A percentile compares a stretch with the other conserved stretches of the same genome.
phyloP scores from a whole-genome alignment of 2,797 vertebrate species.

The Scomberomorus guttatus region DNA sequence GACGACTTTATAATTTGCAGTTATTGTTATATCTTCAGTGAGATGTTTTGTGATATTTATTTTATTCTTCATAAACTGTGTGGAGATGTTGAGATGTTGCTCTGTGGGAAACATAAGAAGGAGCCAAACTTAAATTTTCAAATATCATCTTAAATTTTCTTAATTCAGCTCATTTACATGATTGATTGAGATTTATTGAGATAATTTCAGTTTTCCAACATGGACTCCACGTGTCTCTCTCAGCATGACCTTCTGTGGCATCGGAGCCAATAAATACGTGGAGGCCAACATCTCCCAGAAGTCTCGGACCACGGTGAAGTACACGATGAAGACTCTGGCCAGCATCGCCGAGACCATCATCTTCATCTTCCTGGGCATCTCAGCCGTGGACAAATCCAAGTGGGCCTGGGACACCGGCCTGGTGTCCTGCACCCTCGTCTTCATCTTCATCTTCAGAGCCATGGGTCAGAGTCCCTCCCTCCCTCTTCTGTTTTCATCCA shows the following conservation, averaged over 20 bases:
- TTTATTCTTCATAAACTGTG: too few relatives aligned
- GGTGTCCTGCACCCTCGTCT: constrained; percentile 93
- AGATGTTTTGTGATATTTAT: too few relatives aligned
- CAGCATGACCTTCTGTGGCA: constrained; percentile 96
- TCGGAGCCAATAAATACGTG: constrained; percentile 97
- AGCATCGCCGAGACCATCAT: constrained; percentile 97
- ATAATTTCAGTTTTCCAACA: too few relatives aligned
- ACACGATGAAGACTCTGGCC: constrained; percentile 97
- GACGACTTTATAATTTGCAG: too few relatives aligned
- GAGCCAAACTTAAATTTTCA: too few relatives aligned
- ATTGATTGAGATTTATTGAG: too few relatives aligned
- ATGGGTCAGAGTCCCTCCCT: constrained; percentile 78
- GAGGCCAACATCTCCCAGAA: constrained; percentile 98
- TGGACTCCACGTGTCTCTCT: not conserved
- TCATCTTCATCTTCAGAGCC: constrained; percentile 95
- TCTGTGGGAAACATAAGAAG: too few relatives aligned
- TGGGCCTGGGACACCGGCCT: constrained; percentile 97
- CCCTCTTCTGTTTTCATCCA: not conserved
- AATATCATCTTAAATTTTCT: too few relatives aligned
- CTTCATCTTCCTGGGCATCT: constrained; percentile 97
- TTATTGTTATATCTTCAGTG: too few relatives aligned
- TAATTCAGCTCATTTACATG: too few relatives aligned
- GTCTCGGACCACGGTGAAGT: constrained; percentile 95
- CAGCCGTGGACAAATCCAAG: constrained; percentile 95
- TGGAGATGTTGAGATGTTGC: too few relatives aligned